These are phyloP conservation scores for Saimiri boliviensis DNA, from an alignment of 2,113 vertebrate genomes.

Conservation along the genomic window DNA sequence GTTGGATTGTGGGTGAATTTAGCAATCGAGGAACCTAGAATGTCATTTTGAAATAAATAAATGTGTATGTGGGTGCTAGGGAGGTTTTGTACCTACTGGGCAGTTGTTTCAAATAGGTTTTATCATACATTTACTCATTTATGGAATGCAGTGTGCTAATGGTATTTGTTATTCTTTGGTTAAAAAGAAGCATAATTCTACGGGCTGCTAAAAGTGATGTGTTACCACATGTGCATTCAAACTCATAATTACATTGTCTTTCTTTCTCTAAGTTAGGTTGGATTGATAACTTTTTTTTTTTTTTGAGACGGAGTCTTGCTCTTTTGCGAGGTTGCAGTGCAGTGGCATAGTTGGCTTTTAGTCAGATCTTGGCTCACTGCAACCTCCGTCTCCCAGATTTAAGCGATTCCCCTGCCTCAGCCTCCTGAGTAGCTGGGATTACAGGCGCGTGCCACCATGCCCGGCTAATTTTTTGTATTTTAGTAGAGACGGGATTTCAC, in stretches of 20 bases:
- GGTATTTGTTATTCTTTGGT: not conserved
- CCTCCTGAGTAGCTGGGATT: no score
- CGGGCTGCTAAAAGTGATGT: not conserved
- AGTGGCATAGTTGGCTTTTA: no score
- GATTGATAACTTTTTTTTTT: not conserved
- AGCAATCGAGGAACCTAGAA: not conserved
- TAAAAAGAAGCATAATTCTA: constrained; percentile 20
- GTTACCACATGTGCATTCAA: not conserved
- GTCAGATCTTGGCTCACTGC: no score
- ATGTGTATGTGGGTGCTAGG: not conserved
- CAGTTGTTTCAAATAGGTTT: not conserved
- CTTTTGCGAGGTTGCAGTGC: no score
- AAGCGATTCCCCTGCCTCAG: no score
- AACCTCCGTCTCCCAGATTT: no score
- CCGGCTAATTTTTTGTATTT: no score
- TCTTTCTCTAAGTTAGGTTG: not conserved
- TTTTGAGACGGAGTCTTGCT: no score
- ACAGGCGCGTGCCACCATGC: no score
- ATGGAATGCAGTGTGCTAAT: not conserved
- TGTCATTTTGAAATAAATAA: not conserved
- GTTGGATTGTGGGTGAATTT: constrained; percentile 17
- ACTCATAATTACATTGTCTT: not conserved
- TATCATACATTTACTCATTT: not conserved
- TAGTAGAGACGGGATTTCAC: no score
- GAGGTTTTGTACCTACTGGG: not conserved